Percentiles rank a stretch among this genome's conserved stretches.
phyloP scores from a whole-genome alignment of 2,113 vertebrate species.

The Chloebia gouldiae region DNA sequence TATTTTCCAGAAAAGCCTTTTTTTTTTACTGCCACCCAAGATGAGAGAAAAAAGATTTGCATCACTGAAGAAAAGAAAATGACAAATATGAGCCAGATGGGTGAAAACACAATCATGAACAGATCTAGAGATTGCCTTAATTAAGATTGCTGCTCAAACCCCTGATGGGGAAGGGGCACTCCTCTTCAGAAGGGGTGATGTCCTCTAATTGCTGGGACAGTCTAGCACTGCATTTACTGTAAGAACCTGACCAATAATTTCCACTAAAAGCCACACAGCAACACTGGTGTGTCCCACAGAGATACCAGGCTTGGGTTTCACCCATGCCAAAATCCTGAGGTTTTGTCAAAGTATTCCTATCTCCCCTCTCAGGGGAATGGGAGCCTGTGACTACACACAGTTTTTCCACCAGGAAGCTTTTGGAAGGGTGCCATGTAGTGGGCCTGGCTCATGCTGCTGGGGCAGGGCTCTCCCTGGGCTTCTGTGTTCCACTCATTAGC shows the following conservation, averaged over 20 bases:
- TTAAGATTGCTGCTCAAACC: not conserved
- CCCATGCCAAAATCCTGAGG: not conserved
- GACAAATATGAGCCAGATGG: not conserved
- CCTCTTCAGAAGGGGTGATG: not conserved
- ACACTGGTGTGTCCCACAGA: rapidly evolving
- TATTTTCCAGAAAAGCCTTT: not conserved
- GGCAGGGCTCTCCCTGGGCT: not conserved
- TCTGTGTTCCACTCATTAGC: not conserved
- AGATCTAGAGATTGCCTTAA: not conserved
- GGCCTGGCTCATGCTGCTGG: not conserved
- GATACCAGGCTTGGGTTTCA: not conserved
- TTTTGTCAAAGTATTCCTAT: not conserved
- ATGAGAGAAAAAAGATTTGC: not conserved
- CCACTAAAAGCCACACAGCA: not conserved
- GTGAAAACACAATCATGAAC: not conserved
- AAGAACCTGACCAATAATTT: not conserved
- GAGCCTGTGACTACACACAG: not conserved
- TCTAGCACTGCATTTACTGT: not conserved
- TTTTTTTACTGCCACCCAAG: not conserved
- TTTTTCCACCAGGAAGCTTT: not conserved
- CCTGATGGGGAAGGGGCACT: not conserved
- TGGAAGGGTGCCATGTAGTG: not conserved
- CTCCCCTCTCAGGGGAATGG: not conserved
- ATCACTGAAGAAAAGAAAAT: not conserved
- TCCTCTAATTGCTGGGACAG: not conserved